Evolutionary conservation across 2,797 vertebrate species (phyloP), one percentile per base, ranked within the genome.

Genomic region (Ctenosaura bakeri): DNA sequence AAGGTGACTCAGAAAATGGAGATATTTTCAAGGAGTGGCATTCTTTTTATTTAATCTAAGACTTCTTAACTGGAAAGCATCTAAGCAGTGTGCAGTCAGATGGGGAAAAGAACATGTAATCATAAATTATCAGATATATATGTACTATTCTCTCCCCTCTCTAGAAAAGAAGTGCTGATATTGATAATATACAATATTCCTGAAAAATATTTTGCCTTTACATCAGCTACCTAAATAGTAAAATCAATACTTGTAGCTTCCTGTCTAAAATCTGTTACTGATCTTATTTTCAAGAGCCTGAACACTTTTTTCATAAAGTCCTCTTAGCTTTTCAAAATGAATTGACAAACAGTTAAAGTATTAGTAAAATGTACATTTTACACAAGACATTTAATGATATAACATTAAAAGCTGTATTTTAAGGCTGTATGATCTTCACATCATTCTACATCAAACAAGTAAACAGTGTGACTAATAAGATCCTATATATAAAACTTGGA

Each of bases 401-500:
- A 87, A 84, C 66, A 76, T 90, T 83, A 88, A 87, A 86, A 88
- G 73, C 50, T 88, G 81, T 26, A 83, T 83, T 77, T 95, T 96
- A 96, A 96, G 96, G 94, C 95, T 91, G 91, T 77, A 54, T 83
- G 86, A 84, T 88, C 54, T 62, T 6, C 22, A 38, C 80, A 76
- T 59, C 7, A 74, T 66, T 83, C 35, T 71, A 84, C 20, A 84
- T 38, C 77, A 81, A 81, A 80, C 32, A 83, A 78, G 71, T 87
- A 90, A 90, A 90, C 86, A 88, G 76, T 71, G 6, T 84, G 46
- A 87, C 56, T 85, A 88, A 9, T 32, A 95, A 93, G 94, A 93
- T 38, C 92, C 86, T 93, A 82, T 88, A 94, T 95, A 94, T 92
- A 95, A 94, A 94, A 93, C 88, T 2, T 87, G 88, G 85, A 32